A percentile compares a stretch with the other conserved stretches of the same genome.
Evolutionary conservation across 1,140 invertebrate genomes (phyloP).

Genomic region (Drosophila grimshawi): DNA sequence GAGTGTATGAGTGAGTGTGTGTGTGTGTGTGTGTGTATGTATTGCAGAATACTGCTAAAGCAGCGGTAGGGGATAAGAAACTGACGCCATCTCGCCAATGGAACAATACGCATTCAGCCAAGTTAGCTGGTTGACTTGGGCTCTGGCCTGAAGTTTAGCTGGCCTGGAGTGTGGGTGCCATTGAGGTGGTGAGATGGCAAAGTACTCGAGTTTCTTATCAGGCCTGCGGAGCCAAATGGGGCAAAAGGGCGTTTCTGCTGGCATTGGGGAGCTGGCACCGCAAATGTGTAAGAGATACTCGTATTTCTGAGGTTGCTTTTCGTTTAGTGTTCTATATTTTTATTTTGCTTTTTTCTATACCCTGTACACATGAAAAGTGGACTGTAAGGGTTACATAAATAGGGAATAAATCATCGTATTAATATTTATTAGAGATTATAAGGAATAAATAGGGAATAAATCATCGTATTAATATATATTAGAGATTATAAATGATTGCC

Average conservation of each 20-base stretch:
- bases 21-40: not conserved
- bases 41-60: not conserved
- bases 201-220: slow-evolving; percentile 47
- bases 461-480: not conserved
- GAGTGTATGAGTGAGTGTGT: slow-evolving; percentile 9
- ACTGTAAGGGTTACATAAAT: not conserved
- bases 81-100: slow-evolving; percentile 41
- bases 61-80: not conserved
- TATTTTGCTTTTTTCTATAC: not conserved
- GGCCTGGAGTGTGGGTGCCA: slow-evolving; percentile 6
- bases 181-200: slow-evolving; percentile 15
- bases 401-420: not conserved
- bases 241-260: not conserved
- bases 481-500: no score
- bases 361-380: not conserved
- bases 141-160: slow-evolving; percentile 31
- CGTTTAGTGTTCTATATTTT: not conserved
- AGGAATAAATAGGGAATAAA: no score
- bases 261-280: slow-evolving; percentile 23
- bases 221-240: slow-evolving; percentile 1
- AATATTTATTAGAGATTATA: no score
- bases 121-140: slow-evolving; percentile 39
- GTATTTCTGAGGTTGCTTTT: slow-evolving; percentile 24
- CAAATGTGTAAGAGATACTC: slow-evolving; percentile 50
- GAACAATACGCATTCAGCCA: slow-evolving; percentile 37